Evolutionary conservation across 2,113 vertebrate genomes (phyloP).

Genomic region (Nicator chloris): DNA sequence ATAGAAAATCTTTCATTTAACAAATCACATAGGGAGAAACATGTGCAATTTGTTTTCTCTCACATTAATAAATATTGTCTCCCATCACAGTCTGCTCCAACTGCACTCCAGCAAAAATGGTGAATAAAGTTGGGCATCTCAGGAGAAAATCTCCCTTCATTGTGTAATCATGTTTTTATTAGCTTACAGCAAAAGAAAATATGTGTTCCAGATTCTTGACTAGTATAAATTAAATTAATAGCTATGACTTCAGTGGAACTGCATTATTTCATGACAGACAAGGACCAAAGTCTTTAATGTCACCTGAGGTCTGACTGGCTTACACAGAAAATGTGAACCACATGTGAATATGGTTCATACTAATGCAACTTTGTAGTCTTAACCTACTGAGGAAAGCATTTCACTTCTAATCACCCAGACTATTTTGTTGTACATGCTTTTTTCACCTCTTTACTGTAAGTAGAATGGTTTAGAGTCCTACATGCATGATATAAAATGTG

Average conservation of each 20-base stretch:
- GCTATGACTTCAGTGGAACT: not conserved
- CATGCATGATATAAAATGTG: not conserved
- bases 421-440: not conserved
- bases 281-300: not conserved
- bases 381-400: not conserved
- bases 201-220: not conserved
- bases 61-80: not conserved
- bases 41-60: not conserved
- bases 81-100: not conserved
- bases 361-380: not conserved
- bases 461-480: not conserved
- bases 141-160: not conserved
- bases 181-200: not conserved
- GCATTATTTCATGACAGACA: not conserved
- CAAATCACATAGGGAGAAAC: not conserved
- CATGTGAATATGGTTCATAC: not conserved
- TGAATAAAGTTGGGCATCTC: not conserved
- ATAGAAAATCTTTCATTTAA: not conserved
- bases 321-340: not conserved
- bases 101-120: fast-evolving
- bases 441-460: not conserved
- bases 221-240: not conserved
- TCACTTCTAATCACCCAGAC: not conserved
- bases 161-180: not conserved
- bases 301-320: not conserved